A percentile compares a stretch with the other conserved stretches of the same genome.
These are phyloP conservation scores for Lasius platythorax DNA, from an alignment of 2,888 invertebrate genomes.

Conservation along the genomic window DNA sequence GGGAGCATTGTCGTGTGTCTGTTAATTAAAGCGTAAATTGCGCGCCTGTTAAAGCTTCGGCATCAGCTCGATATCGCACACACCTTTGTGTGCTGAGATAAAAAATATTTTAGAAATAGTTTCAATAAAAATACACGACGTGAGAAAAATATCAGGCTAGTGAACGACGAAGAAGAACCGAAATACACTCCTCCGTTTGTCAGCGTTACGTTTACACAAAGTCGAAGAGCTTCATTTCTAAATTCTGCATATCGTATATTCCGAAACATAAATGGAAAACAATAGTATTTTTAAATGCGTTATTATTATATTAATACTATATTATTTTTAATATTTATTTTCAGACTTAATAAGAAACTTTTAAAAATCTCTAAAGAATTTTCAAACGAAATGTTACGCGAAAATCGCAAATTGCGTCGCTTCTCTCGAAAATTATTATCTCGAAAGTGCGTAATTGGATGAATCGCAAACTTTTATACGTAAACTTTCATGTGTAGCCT, in stretches of 20 bases:
- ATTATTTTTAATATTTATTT: neutral
- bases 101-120: neutral
- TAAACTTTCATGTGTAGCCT: constrained; percentile 31
- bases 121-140: neutral
- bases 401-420: neutral
- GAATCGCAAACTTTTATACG: constrained; percentile 27
- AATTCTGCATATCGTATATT: neutral
- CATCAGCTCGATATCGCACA: constrained; percentile 12
- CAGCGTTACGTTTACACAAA: neutral
- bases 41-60: constrained; percentile 30
- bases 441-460: constrained; percentile 39
- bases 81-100: neutral
- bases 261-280: neutral
- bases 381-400: neutral
- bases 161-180: neutral
- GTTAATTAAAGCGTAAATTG: constrained; percentile 51
- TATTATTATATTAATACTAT: neutral
- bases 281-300: neutral
- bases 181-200: neutral
- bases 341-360: neutral
- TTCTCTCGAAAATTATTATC: constrained; percentile 32
- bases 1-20: neutral
- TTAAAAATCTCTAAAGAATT: neutral
- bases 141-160: neutral
- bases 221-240: neutral